Percentiles rank a stretch among this genome's conserved stretches.
These are phyloP conservation scores for Neria commutata DNA, from an alignment of 2,888 invertebrate genomes.

Conservation along the genomic window DNA sequence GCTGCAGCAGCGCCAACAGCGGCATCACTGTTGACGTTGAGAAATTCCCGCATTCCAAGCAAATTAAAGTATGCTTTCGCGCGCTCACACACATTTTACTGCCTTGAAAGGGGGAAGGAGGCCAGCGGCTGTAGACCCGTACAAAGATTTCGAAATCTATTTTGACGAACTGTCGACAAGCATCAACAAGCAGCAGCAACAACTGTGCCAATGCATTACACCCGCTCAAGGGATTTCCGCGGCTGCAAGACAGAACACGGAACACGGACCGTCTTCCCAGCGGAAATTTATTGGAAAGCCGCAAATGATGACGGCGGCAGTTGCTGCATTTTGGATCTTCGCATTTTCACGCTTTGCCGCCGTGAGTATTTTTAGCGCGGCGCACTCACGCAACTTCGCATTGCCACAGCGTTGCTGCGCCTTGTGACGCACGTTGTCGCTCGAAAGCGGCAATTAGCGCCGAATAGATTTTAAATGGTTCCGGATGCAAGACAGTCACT, in stretches of 20 bases:
- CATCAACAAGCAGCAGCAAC: constrained; percentile 9
- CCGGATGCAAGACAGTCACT: constrained; percentile 25
- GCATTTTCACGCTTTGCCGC: neutral
- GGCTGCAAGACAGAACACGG: neutral
- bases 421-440: no score
- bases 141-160: constrained; percentile 4
- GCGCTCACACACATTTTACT: neutral
- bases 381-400: no score
- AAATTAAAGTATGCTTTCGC: neutral
- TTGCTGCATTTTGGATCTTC: neutral
- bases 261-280: neutral
- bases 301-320: neutral
- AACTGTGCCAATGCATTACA: constrained; percentile 3
- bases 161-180: constrained; percentile 25
- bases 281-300: constrained; percentile 7
- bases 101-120: neutral
- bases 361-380: neutral
- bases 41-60: neutral
- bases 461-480: constrained; percentile 17
- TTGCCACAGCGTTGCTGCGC: neutral
- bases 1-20: neutral
- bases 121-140: neutral
- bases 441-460: constrained; percentile 15
- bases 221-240: neutral
- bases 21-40: neutral